Base-by-base conservation (phyloP, 2,797 vertebrate species). In the Pseudomugil tenellus region DNA sequence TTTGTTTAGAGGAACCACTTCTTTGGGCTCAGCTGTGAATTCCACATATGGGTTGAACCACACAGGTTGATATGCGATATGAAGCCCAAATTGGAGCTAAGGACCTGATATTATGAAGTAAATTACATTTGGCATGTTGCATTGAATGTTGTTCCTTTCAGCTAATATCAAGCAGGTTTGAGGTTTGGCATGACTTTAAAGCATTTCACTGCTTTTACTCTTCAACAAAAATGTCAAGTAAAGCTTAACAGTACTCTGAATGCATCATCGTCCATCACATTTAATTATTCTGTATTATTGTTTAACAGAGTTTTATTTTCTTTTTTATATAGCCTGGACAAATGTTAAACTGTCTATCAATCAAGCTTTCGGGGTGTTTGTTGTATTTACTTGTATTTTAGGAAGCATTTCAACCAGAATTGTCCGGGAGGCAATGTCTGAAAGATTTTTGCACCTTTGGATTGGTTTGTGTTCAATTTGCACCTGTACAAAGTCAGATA, bases 1-100 rank as follows among this genome's bases (percentile, higher is more conserved):
- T 76, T 84, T 85, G 83, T 83, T 85, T 81, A 67, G 64, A 79
- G 2, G 69, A 70, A 54, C 67, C 43, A 14, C 61, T 72, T 56
- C 53, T 67, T 17, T 29, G 43, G 70, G 72, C 70, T 79, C 49
- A 35, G 6, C 74, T 35, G 58, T 66, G 67, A 70, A 73, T 73
- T 74, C 80, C 72, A 64, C 74, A 84, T 61, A 46, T 83, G 83
- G 77, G 39, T 37, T 58, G 51, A 62, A 51, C 77, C 59, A n/a
- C 3, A 12, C 53, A 64, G 61, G 58, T 72, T 63, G 56, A 76
- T 63, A 49, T 70, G 69, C 29, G 81, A 56, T 31, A 43, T 17
- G 67, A 76, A 52, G 77, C 74, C 29, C 46, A 21, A 61, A 63
- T 29, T 10, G 39, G 41, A 70, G 51, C 58, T 8, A 0, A 58